These are phyloP conservation scores for Laticauda laticaudata DNA, from an alignment of 2,113 vertebrate genomes.

Conservation along the genomic window DNA sequence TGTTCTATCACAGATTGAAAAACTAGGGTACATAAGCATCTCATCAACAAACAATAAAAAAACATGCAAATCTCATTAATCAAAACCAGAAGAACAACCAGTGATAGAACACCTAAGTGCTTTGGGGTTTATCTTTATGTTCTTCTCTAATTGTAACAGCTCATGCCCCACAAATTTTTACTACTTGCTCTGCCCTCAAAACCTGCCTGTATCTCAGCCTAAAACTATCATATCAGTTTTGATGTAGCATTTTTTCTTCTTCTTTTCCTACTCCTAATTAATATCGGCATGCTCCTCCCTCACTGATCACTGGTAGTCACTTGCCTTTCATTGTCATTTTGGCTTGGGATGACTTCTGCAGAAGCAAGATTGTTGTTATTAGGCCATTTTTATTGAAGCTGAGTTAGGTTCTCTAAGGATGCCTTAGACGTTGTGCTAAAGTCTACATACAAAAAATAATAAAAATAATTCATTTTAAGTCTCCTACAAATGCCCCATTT, in stretches of 20 bases:
- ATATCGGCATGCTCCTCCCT: background rate
- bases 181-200: background rate
- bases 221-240: background rate
- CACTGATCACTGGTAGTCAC: background rate
- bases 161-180: background rate
- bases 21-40: background rate
- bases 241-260: background rate
- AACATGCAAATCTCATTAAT: background rate
- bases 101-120: background rate
- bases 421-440: background rate
- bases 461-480: background rate
- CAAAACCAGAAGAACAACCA: background rate
- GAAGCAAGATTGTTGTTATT: background rate
- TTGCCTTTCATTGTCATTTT: background rate
- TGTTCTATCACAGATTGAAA: background rate
- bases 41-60: background rate
- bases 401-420: background rate
- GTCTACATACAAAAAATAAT: background rate
- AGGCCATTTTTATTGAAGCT: background rate
- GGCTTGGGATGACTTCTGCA: background rate
- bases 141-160: background rate
- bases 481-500: background rate
- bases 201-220: background rate
- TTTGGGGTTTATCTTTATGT: background rate
- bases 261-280: background rate